These are phyloP conservation scores for Drosophila mayaguana DNA, from an alignment of 2,888 invertebrate species.

Conservation along the genomic window DNA sequence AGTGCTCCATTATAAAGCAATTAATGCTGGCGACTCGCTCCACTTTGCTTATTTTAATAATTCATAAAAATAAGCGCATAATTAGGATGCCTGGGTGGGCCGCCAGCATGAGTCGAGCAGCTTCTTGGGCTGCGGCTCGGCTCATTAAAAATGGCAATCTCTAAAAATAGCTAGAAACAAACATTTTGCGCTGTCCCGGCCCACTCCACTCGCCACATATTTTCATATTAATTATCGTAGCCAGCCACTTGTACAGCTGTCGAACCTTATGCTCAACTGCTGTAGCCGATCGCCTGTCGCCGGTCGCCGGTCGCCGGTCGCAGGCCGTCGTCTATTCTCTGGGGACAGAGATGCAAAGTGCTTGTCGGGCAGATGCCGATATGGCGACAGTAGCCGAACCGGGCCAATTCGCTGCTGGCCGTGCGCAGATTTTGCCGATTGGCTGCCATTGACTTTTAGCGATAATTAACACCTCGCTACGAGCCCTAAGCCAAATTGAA, in stretches of 20 bases:
- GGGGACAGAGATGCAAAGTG: constrained; percentile 49
- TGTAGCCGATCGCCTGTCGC: no score
- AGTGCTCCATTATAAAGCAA: constrained; percentile 74
- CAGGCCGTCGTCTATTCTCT: constrained; percentile 36
- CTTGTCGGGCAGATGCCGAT: constrained; percentile 43
- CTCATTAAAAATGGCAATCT: constrained; percentile 71
- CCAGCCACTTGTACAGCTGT: constrained; percentile 66
- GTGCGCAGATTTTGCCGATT: constrained; percentile 75
- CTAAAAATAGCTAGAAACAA: constrained; percentile 72
- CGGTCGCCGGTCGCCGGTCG: background rate
- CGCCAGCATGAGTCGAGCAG: constrained; percentile 25
- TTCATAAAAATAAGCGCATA: constrained; percentile 77
- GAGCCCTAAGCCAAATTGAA: constrained; percentile 72
- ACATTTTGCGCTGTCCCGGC: constrained; percentile 61
- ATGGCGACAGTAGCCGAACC: constrained; percentile 47
- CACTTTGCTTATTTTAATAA: constrained; percentile 74
- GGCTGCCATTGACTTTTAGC: constrained; percentile 78
- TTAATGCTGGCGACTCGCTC: constrained; percentile 65
- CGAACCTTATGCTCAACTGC: constrained; percentile 27
- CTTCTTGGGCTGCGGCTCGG: constrained; percentile 28
- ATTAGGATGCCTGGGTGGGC: constrained; percentile 70
- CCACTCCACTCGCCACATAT: constrained; percentile 59
- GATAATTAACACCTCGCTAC: constrained; percentile 78
- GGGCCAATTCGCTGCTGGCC: constrained; percentile 59
- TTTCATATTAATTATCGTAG: constrained; percentile 79